Evolutionary conservation across 2,888 invertebrate genomes (phyloP).

Genomic region (Plusia festucae): DNA sequence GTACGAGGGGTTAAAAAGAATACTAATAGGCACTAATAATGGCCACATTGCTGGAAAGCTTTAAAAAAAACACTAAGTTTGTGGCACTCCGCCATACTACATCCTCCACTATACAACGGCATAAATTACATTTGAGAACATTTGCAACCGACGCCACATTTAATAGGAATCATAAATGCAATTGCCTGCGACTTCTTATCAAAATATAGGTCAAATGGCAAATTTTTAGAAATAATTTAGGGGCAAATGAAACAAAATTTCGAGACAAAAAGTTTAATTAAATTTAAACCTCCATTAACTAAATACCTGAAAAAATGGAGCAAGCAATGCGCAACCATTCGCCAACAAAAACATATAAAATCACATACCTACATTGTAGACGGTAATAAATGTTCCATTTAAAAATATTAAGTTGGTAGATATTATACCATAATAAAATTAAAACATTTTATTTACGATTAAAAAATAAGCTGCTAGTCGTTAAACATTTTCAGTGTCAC

Average conservation of each 20-base stretch:
- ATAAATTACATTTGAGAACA: too few species aligned
- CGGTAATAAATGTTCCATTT: constrained; percentile 44
- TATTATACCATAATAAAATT: constrained; percentile 40
- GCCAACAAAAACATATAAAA: constrained; percentile 48
- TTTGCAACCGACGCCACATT: too few species aligned
- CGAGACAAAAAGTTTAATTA: constrained; percentile 58
- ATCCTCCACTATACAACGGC: too few species aligned
- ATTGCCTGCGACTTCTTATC: too few species aligned
- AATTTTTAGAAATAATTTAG: too few species aligned
- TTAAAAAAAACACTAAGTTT: too few species aligned
- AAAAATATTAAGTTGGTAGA: constrained; percentile 52
- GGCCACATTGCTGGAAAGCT: too few species aligned
- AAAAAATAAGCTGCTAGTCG: constrained; percentile 25
- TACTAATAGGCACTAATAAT: too few species aligned
- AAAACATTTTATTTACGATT: constrained; percentile 34
- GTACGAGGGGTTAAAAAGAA: too few species aligned
- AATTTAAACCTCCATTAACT: constrained; percentile 48
- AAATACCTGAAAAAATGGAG: constrained; percentile 37
- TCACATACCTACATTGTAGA: constrained; percentile 42
- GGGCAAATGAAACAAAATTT: constrained; percentile 32
- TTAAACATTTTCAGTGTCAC: constrained; percentile 42
- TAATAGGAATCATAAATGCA: too few species aligned
- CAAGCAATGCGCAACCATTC: constrained; percentile 51
- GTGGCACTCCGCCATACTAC: too few species aligned
- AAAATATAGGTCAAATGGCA: too few species aligned